A percentile compares a stretch with the other conserved stretches of the same genome.
Conservation (phyloP, 1,140 invertebrate genomes). For the Anastrepha obliqua region DNA sequence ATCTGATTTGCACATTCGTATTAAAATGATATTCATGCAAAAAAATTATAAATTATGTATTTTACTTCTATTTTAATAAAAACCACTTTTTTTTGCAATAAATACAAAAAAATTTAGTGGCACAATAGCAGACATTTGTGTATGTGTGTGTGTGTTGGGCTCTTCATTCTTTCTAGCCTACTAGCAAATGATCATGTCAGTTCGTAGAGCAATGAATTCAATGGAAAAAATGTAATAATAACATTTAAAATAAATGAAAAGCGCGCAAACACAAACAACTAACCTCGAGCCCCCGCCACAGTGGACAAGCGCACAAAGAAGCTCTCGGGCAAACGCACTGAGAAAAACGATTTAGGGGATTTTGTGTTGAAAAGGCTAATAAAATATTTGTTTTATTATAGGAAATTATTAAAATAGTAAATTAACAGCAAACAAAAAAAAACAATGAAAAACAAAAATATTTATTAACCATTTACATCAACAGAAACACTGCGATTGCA, state of each 20-base stretch:
- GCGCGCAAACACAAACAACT: background rate
- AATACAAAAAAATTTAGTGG: background rate
- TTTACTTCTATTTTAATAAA: background rate
- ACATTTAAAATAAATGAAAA: conserved; percentile 48
- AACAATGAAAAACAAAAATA: too few species aligned
- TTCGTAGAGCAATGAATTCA: background rate
- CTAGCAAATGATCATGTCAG: conserved; percentile 34
- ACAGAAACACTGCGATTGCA: too few species aligned
- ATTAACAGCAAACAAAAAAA: too few species aligned
- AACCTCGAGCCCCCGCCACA: background rate
- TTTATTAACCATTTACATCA: too few species aligned
- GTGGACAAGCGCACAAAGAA: background rate
- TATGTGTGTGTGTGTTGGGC: background rate
- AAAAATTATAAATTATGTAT: background rate
- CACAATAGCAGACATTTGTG: background rate
- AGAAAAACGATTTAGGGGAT: background rate
- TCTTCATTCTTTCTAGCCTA: background rate
- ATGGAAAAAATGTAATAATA: conserved; percentile 31
- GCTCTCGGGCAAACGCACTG: background rate
- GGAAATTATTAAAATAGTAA: too few species aligned
- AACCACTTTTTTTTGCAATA: background rate
- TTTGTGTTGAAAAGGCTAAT: background rate
- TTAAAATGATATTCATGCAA: background rate
- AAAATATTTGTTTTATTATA: too few species aligned
- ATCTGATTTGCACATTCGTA: background rate